Conservation (phyloP, 2,797 vertebrate genomes). For the Onychomys arenicola region DNA sequence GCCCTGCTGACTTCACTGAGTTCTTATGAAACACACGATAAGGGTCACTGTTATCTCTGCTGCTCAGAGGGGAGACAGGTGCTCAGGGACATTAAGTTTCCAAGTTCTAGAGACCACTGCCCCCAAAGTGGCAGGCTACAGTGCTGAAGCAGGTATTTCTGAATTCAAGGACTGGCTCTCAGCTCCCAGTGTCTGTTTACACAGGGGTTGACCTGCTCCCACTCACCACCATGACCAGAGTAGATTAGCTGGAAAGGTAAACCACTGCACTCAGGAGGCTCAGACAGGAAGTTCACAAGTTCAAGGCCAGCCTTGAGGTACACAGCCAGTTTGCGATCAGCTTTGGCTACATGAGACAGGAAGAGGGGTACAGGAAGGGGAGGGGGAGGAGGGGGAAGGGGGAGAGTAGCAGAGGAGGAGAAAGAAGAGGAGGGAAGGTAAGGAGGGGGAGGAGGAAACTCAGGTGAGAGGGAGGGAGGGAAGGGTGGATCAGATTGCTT, state of each 20-base stretch:
- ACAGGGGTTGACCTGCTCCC: background rate
- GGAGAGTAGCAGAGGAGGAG: background rate
- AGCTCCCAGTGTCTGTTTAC: background rate
- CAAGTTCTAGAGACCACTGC: background rate
- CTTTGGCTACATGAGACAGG: background rate
- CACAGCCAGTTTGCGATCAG: background rate
- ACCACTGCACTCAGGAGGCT: background rate
- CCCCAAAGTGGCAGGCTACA: background rate
- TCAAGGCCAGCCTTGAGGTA: background rate
- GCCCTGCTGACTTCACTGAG: background rate
- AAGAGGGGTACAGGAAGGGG: background rate
- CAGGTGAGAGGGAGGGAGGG: background rate
- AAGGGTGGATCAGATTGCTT: background rate
- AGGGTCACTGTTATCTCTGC: background rate
- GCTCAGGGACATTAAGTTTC: background rate
- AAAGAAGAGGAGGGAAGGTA: background rate
- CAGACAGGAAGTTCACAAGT: background rate
- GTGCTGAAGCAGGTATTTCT: background rate
- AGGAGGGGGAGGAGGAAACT: background rate
- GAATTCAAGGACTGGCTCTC: constrained; percentile 3
- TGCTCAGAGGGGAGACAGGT: background rate
- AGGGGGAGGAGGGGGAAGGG: no score
- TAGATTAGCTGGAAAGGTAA: background rate
- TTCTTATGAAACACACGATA: background rate
- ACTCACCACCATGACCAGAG: background rate